These are phyloP conservation scores for Orchestia grillus DNA, from an alignment of 1,140 invertebrate genomes.

Conservation along the genomic window DNA sequence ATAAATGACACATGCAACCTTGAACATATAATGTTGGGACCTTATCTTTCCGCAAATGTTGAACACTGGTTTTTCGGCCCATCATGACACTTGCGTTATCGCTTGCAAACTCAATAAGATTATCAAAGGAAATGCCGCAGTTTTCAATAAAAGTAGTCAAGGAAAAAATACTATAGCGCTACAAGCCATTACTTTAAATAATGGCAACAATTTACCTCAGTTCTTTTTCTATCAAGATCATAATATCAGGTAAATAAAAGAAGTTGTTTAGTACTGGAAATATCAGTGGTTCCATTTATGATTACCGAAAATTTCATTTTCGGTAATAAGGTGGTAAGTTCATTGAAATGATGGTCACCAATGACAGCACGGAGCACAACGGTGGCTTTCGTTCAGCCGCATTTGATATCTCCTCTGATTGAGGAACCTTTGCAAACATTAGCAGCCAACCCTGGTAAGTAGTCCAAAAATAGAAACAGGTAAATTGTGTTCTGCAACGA, in stretches of 20 bases:
- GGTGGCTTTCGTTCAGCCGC: slow-evolving; percentile 62
- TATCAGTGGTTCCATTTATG: slow-evolving; percentile 63
- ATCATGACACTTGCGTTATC: slow-evolving; percentile 64
- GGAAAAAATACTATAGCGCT: slow-evolving; percentile 60
- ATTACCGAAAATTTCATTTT: slow-evolving; percentile 63
- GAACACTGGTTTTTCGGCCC: slow-evolving; percentile 58
- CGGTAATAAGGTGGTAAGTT: slow-evolving; percentile 58
- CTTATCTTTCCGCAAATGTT: slow-evolving; percentile 57
- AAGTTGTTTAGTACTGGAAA: slow-evolving; percentile 61
- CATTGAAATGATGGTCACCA: slow-evolving; percentile 58
- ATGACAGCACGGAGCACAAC: slow-evolving; percentile 60
- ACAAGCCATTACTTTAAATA: slow-evolving; percentile 59
- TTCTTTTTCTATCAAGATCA: slow-evolving; percentile 60
- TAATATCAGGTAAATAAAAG: slow-evolving; percentile 58
- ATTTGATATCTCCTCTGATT: slow-evolving; percentile 60
- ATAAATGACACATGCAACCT: slow-evolving; percentile 62
- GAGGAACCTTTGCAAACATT: slow-evolving; percentile 57
- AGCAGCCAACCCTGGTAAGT: slow-evolving; percentile 45
- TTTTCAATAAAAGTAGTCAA: slow-evolving; percentile 59
- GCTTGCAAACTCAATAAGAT: slow-evolving; percentile 63
- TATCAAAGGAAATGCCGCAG: slow-evolving; percentile 62
- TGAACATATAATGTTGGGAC: slow-evolving; percentile 57
- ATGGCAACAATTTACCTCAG: slow-evolving; percentile 58
- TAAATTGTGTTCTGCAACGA: slow-evolving; percentile 59
- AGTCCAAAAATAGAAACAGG: slow-evolving; percentile 58